Evolutionary conservation across 1,140 invertebrate genomes (phyloP).

Genomic region (Trinorchestia longiramus): DNA sequence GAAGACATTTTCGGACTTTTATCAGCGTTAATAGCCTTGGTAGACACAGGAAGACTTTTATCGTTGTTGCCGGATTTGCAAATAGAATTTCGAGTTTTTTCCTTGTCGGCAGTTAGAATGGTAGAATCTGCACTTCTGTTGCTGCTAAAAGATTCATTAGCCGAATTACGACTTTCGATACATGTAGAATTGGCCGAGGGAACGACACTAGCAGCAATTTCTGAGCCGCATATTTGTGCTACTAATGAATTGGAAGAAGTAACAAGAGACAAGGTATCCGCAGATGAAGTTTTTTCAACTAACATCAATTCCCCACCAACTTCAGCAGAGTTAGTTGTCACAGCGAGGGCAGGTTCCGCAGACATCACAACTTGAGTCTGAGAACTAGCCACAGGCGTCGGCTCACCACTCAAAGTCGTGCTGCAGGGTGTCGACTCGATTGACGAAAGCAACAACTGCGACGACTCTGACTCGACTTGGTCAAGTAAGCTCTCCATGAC

Average conservation of each 20-base stretch:
- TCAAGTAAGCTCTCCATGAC: slow-evolving; percentile 50
- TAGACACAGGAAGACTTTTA: background rate
- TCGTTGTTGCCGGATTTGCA: background rate
- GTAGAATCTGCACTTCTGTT: background rate
- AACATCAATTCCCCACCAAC: background rate
- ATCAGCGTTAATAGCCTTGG: background rate
- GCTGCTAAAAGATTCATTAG: background rate
- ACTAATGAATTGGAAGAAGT: background rate
- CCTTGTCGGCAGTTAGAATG: background rate
- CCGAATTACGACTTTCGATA: background rate
- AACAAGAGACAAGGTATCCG: background rate
- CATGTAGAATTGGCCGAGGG: background rate
- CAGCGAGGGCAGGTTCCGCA: background rate
- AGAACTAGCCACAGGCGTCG: background rate
- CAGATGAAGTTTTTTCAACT: background rate
- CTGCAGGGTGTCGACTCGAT: background rate
- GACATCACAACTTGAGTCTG: background rate
- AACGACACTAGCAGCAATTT: background rate
- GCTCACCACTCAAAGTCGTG: background rate
- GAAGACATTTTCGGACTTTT: background rate
- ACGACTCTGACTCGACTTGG: slow-evolving; percentile 54
- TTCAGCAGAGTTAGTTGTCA: background rate
- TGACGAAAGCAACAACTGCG: slow-evolving; percentile 9
- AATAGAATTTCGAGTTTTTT: background rate
- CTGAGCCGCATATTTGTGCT: background rate